Evolutionary conservation across 2,888 invertebrate genomes (phyloP), one percentile per base, ranked within the genome.

Genomic region (Pyrocoelia pectoralis): DNA sequence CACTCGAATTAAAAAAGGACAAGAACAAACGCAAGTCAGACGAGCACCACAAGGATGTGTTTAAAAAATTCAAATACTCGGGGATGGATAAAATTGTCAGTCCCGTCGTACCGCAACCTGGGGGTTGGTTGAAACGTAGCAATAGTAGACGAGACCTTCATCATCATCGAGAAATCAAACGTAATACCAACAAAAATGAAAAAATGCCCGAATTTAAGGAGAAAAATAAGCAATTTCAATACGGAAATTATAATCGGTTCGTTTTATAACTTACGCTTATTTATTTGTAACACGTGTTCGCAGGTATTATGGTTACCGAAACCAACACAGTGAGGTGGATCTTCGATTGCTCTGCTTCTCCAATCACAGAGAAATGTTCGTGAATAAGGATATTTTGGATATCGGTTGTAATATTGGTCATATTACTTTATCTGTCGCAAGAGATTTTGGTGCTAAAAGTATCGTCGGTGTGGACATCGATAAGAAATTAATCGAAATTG

Each of bases 401-500:
- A 93, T 99, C 76, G 99, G 99, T 12, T 99, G 98, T 82, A 99
- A 99, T 82, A 93, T 95, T 65, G 99, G 99, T 0, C 95, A 97
- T 79, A 88, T 99, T 71, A 96, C 98, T 8, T 86, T 98, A 40
- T 89, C 92, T 0, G 87, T 99, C 51, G 98, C 96, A 0, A 86
- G 93, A 67, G 92, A 95, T 74, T 89, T 94, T 71, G 86, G 88
- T 29, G 97, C 98, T 1, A 88, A 88, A 67, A 91, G 92, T 69
- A 91, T 98, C 60, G 86, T 93, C 59, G 99, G 98, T 62, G 90
- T 98, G 70, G 98, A 99, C 79, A 98, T 99, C 72, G 98, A 99
- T 83, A 86, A 89, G 17, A 89, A 89, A 71, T 85, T 99, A 70
- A 92, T 98, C 70, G 83, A 85, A 53, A 86, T 88, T 54, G 93